Evolutionary conservation across 1,140 invertebrate genomes (phyloP), one percentile per base, ranked within the genome.

Genomic region (Sipha flava): DNA sequence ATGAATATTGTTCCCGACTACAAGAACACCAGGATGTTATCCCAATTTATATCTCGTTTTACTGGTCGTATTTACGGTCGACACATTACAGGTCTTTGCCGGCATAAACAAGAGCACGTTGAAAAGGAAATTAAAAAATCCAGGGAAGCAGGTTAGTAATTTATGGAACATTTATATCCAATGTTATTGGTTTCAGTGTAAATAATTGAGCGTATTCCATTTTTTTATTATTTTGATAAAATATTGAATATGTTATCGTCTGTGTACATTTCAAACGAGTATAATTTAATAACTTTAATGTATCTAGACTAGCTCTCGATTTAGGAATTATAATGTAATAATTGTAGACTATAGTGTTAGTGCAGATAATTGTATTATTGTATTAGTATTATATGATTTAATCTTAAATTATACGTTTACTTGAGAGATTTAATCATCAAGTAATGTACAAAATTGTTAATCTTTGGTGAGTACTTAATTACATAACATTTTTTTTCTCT

Each of bases 1-100:
- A 86, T 93, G 80, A 89, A 94, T 34, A 91, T 98, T 64, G 86
- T 87, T 14, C 91, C 94, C 1, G 90, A 97, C 87, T 98, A 96
- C 84, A 99, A 98, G 86, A 99, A 99, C 87, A 89, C 92, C 0
- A 90, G 92, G 77, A 85, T 99, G 7, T 85, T 99, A 2, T 97
- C 95, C 18, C 97, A 99, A 85, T 99, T 99, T 86, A 92, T 98
- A 84, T 98, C 96, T 57, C 91, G 93, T 0, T 95, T 93, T 83
- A 98, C 96, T 14, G 96, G 97, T 12, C 88, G 90, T 82, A 90
- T 97, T 79, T 98, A 98, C 86, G 93, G 93, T 0, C 88, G 91
- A 81, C 93, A 98, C 83, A 94, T 98, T 75, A 99, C 97, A 40
- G 94, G 94, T 6, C 86, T 96, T 3, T 97, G 95, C 84, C 89